Conservation (phyloP, 2,888 invertebrate genomes). For the Drosophila monieri region DNA sequence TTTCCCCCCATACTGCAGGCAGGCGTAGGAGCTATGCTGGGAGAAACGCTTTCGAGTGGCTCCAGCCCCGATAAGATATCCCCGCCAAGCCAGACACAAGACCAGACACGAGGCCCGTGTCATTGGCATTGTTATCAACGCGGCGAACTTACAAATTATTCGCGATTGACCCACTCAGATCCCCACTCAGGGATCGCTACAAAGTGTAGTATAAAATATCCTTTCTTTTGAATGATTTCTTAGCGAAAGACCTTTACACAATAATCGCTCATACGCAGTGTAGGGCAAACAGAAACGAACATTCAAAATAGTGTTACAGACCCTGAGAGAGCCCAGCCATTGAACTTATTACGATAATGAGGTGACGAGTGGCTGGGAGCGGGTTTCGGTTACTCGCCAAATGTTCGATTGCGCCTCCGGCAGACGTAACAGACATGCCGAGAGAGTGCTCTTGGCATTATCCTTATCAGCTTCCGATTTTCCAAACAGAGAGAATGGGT, state of each 20-base stretch:
- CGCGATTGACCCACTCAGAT: constrained; percentile 36
- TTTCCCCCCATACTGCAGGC: constrained; percentile 5
- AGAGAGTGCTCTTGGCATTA: constrained; percentile 32
- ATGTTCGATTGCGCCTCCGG: constrained; percentile 51
- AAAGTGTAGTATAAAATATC: no score
- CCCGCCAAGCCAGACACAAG: constrained; percentile 17
- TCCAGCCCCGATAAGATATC: constrained; percentile 34
- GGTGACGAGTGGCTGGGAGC: constrained; percentile 14
- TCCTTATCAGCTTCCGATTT: constrained; percentile 67
- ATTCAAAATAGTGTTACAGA: constrained; percentile 29
- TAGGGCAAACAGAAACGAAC: not conserved
- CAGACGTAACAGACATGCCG: constrained; percentile 19
- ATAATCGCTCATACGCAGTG: constrained; percentile 2
- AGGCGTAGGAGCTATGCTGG: constrained; percentile 12
- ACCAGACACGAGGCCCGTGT: constrained; percentile 33
- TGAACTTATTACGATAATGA: constrained; percentile 50
- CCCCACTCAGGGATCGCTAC: no score
- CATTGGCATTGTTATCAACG: constrained; percentile 36
- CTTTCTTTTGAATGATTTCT: no score
- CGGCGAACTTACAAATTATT: constrained; percentile 33
- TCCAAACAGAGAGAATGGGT: constrained; percentile 21
- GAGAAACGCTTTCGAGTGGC: constrained; percentile 7
- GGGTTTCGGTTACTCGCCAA: constrained; percentile 6
- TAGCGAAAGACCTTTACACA: no score
- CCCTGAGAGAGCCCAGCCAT: constrained; percentile 42